Evolutionary conservation across 2,888 invertebrate species (phyloP).

Genomic region (Napeogenes inachia): DNA sequence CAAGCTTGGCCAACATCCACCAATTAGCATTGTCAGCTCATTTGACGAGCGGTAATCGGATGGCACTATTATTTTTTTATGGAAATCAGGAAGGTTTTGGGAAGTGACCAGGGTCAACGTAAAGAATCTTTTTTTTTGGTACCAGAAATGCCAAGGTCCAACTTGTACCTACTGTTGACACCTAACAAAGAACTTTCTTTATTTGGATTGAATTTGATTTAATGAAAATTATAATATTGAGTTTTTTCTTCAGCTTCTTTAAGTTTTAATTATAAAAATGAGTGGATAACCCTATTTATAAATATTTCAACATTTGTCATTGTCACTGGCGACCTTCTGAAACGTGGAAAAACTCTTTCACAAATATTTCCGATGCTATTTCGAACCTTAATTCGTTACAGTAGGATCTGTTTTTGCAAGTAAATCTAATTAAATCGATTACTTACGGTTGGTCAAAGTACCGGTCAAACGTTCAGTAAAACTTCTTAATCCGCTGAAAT

Average conservation of each 20-base stretch:
- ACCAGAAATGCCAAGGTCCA: neutral
- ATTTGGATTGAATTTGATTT: too few species aligned
- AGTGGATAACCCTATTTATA: neutral
- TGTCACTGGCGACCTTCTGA: slow-evolving; percentile 13
- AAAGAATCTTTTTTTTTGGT: neutral
- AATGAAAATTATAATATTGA: too few species aligned
- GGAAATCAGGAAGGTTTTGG: slow-evolving; percentile 16
- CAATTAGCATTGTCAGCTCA: slow-evolving; percentile 24
- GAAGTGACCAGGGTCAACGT: slow-evolving; percentile 22
- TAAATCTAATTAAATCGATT: slow-evolving; percentile 7
- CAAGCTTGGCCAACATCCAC: slow-evolving; percentile 18
- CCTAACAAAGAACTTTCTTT: too few species aligned
- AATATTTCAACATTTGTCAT: slow-evolving; percentile 11
- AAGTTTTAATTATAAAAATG: neutral
- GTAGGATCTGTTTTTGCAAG: slow-evolving; percentile 9
- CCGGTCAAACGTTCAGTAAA: slow-evolving; percentile 6
- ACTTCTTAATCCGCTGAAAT: slow-evolving; percentile 7
- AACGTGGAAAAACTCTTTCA: slow-evolving; percentile 13
- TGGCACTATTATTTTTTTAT: slow-evolving; percentile 23
- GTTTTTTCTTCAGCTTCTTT: neutral
- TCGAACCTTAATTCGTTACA: slow-evolving; percentile 11
- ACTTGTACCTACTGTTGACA: neutral
- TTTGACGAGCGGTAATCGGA: slow-evolving; percentile 23
- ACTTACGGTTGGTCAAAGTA: slow-evolving; percentile 4
- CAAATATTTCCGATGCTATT: slow-evolving; percentile 13